A percentile compares a stretch with the other conserved stretches of the same genome.
Conservation (phyloP, 2,888 invertebrate genomes). For the Brassicogethes aeneus region DNA sequence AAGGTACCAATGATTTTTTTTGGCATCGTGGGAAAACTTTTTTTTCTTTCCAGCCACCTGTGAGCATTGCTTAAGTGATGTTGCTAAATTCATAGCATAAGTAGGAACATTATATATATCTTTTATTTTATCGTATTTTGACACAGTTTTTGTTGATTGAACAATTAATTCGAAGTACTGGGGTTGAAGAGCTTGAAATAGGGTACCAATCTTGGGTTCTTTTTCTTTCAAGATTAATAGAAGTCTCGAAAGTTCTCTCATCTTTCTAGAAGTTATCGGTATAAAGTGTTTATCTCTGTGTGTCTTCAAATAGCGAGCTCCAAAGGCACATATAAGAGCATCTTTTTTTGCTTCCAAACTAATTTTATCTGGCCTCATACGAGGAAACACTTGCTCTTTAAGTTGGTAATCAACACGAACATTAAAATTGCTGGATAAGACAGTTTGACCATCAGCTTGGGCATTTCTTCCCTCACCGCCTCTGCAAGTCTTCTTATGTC, state of each 20-base stretch:
- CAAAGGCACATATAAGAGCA: conserved; percentile 15
- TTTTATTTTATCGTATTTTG: neutral
- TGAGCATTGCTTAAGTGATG: neutral
- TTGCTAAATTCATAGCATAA: neutral
- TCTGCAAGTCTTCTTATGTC: conserved; percentile 10
- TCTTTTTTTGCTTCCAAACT: conserved; percentile 13
- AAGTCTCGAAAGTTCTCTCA: neutral
- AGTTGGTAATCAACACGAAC: conserved; percentile 3
- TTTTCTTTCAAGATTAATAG: neutral
- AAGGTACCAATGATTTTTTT: no score
- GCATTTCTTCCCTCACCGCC: neutral
- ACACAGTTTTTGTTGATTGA: neutral
- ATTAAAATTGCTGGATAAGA: neutral
- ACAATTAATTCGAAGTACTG: neutral
- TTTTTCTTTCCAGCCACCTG: no score
- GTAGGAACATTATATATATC: neutral
- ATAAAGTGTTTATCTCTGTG: conserved; percentile 15
- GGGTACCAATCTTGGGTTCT: neutral
- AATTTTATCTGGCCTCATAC: conserved; percentile 13
- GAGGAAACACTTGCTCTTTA: conserved; percentile 8
- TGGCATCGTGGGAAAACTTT: no score
- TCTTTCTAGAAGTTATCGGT: conserved; percentile 1
- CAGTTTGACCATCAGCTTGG: conserved; percentile 1
- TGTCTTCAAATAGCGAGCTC: conserved; percentile 12
- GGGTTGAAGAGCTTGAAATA: neutral